Evolutionary conservation across 2,797 vertebrate genomes (phyloP), one percentile per base, ranked within the genome.

Genomic region (Amblyopsis hoosieri): DNA sequence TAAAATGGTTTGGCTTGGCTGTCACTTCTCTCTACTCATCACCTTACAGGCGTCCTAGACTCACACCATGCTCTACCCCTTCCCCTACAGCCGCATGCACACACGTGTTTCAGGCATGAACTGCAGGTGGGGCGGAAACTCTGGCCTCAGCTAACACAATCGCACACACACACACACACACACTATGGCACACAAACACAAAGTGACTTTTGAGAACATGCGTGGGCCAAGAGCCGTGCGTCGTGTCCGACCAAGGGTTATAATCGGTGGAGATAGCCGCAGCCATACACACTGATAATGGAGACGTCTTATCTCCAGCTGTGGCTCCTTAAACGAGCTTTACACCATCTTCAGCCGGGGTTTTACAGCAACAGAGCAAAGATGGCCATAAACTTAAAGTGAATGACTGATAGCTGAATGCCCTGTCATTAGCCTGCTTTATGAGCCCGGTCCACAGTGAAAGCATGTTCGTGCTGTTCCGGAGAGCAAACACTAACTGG

Each of bases 331-430:
- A 50, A 72, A 72, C 68, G 79, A 69, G 62, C 76, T 74, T 55
- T 74, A 65, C 66, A 59, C 53, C 61, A 67, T 66, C 83, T 51
- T 57, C 45, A 76, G 70, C 60, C 42, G 8, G 54, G 56, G 72
- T 74, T 87, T 85, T 86, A 88, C 54, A 80, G 76, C 75, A 46
- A 73, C 33, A 62, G 63, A 79, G 69, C 81, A 74, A 75, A 85
- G 78, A 85, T 53, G 75, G 66, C 49, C 72, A 83, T 90, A 89
- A 90, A 90, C 76, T 70, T 79, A 56, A 84, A 88, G 81, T 81
- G 82, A 83, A 19, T 85, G 82, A 81, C 81, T 85, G 89, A 91
- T 89, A 90, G 80, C 75, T 77, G 71, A 83, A 87, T 87, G 78
- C 75, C 81, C 80, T 89, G 70, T 87, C 86, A 90, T 90, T 88